A percentile compares a stretch with the other conserved stretches of the same genome.
These are phyloP conservation scores for Antedon mediterranea DNA, from an alignment of 53 echinoderm and acorn worm species.

Conservation along the genomic window DNA sequence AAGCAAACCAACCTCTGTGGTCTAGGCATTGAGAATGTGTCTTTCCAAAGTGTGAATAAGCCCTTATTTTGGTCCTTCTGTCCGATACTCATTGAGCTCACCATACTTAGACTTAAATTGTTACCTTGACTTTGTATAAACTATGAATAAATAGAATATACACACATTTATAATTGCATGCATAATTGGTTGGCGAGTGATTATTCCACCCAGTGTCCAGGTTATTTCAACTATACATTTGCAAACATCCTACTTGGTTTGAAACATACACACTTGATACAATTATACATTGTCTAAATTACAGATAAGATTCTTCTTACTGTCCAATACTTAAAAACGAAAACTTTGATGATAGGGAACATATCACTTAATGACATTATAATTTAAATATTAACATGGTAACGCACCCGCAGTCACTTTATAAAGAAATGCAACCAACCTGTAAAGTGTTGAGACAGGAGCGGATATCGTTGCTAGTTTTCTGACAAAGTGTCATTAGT, in stretches of 20 bases:
- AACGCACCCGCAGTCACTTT: background rate
- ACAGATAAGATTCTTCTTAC: too few species aligned
- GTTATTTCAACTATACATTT: too few species aligned
- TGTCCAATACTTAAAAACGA: too few species aligned
- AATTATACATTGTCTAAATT: too few species aligned
- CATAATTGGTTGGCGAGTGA: too few species aligned
- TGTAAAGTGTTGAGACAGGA: conserved; percentile 94
- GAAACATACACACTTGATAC: too few species aligned
- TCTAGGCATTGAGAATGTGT: conserved; percentile 75
- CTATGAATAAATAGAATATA: conserved; percentile 5
- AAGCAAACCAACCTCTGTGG: conserved; percentile 55
- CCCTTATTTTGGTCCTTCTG: conserved; percentile 97
- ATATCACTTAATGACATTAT: too few species aligned
- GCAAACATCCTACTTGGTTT: too few species aligned
- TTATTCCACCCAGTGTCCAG: too few species aligned
- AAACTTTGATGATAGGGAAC: too few species aligned
- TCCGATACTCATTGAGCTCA: conserved; percentile 63
- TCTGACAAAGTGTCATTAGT: conserved; percentile 68
- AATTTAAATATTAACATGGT: too few species aligned
- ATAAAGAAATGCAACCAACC: conserved; percentile 22
- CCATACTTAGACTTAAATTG: conserved; percentile 34
- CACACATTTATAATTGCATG: too few species aligned
- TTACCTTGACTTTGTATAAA: conserved; percentile 69
- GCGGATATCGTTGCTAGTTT: conserved; percentile 88
- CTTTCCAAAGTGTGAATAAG: conserved; percentile 84